These are phyloP conservation scores for Nebria brevicollis DNA, from an alignment of 2,888 invertebrate species.

Conservation along the genomic window DNA sequence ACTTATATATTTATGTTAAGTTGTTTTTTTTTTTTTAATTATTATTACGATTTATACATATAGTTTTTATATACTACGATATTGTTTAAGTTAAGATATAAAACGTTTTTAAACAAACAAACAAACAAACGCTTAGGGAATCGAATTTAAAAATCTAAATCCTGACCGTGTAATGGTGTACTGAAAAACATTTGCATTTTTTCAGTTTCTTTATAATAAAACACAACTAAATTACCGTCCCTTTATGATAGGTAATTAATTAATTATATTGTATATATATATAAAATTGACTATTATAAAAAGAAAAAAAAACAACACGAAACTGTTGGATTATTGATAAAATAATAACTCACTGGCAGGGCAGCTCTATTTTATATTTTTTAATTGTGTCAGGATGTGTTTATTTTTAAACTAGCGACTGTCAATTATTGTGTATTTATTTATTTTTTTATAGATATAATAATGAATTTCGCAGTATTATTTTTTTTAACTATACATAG, in stretches of 20 bases:
- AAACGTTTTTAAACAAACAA: conserved; percentile 19
- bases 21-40: neutral
- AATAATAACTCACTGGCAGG: neutral
- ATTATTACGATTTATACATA: conserved; percentile 34
- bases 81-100: conserved; percentile 31
- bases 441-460: conserved; percentile 23
- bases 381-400: neutral
- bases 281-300: neutral
- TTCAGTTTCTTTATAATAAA: neutral
- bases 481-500: conserved; percentile 10
- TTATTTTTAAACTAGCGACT: neutral
- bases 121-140: conserved; percentile 9
- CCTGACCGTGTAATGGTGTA: conserved; percentile 24
- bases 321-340: neutral
- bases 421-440: neutral
- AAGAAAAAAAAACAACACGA: neutral
- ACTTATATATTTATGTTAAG: neutral
- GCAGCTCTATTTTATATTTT: neutral
- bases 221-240: conserved; percentile 29
- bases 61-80: conserved; percentile 27
- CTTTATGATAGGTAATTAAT: conserved; percentile 20
- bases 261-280: neutral
- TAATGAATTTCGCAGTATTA: conserved; percentile 22
- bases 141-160: conserved; percentile 3
- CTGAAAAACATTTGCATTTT: conserved; percentile 2